Percentiles rank a stretch among this genome's conserved stretches.
These are phyloP conservation scores for Sisyra terminalis DNA, from an alignment of 2,888 invertebrate genomes.

Conservation along the genomic window DNA sequence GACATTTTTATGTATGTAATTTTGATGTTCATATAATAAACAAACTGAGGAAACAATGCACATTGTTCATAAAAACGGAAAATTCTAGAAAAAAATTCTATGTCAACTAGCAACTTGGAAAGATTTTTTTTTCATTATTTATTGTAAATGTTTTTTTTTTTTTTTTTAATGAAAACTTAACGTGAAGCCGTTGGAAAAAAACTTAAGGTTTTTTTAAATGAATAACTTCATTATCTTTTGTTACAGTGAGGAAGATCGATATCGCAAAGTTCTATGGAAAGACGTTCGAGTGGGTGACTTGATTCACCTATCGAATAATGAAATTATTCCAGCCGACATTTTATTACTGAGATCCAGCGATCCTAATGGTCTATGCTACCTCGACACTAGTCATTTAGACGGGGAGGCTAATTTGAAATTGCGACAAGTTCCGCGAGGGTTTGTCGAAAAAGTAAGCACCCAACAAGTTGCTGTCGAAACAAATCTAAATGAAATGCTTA, in stretches of 20 bases:
- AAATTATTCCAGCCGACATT: constrained; percentile 91
- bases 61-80: no score
- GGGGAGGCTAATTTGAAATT: constrained; percentile 94
- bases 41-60: no score
- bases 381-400: constrained; percentile 92
- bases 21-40: no score
- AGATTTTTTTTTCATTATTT: no score
- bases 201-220: no score
- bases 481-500: background rate
- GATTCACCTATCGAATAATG: constrained; percentile 90
- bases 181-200: no score
- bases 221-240: constrained; percentile 12
- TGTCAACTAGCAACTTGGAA: no score
- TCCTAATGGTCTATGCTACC: constrained; percentile 74
- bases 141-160: no score
- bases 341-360: constrained; percentile 78
- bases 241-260: constrained; percentile 61
- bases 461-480: background rate
- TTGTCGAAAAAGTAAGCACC: constrained; percentile 44
- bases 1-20: no score
- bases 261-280: constrained; percentile 76
- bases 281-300: constrained; percentile 86
- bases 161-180: no score
- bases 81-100: no score
- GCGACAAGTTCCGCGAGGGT: constrained; percentile 66